Base-by-base conservation (phyloP, 2,888 invertebrate species). In the Orchestes rusci region DNA sequence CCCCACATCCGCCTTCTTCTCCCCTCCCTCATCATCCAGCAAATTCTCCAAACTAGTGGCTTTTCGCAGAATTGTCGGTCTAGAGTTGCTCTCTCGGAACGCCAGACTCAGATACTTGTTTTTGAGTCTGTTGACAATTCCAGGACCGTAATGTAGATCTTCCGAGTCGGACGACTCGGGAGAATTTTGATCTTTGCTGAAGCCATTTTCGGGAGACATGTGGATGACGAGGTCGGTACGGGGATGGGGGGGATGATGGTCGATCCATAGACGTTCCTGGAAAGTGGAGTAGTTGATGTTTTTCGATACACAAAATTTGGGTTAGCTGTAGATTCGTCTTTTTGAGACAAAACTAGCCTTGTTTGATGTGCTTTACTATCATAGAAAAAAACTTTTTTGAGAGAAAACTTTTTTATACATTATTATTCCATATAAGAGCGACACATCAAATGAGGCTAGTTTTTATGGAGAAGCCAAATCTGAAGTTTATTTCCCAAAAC, bases 61-160 rank as follows among this genome's bases (percentile, higher is more conserved):
- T 54, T 90, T 79, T 16, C 91, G 75, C 51, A 76, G 71, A 50
- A 88, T 79, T 12, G 82, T 79, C 4, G 80, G 80, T 3, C 85
- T 75, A 44, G 68, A 69, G 32, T 39, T 42, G 56, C 76, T 77
- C 30, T 79, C 77, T n/a, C 89, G 75, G 50, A 90, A 70, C 7
- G 91, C 87, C 53, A 91, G 75, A 66, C 85, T 88, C 52, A 92
- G 75, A 66, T 91, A 92, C 63, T 88, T 83, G 63, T 87, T 86
- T 65, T 87, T 82, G 55, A 92, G 75, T 59, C 84, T 84, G 62
- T 86, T 88, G 28, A 92, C 92, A 62, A 92, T 91, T 45, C 92
- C 91, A 39, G 92, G 92, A 1, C 92, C 92, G 72, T 92, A 91
- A 63, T 84, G 82, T 45, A 91, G 72, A 65, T 91, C 91, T 68